Conservation (phyloP, 2,888 invertebrate species). For the Rhamphomyia laevipes region DNA sequence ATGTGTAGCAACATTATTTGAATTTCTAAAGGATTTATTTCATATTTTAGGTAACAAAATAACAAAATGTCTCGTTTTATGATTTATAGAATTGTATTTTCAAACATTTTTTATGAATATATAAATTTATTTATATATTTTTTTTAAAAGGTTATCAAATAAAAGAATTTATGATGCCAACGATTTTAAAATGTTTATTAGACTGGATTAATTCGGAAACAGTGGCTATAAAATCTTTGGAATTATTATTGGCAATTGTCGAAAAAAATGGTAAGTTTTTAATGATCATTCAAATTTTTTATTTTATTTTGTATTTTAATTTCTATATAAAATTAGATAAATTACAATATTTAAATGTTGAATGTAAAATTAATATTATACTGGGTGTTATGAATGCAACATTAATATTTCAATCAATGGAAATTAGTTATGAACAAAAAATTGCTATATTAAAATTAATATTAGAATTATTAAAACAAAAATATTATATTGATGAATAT, state of each 20-base stretch:
- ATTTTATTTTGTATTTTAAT: too few relatives aligned
- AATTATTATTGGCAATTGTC: not conserved
- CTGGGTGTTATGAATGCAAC: too few relatives aligned
- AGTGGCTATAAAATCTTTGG: constrained; percentile 3
- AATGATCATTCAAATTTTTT: too few relatives aligned
- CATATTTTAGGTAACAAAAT: not conserved
- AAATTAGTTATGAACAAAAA: constrained; percentile 2
- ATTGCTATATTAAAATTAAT: constrained; percentile 8
- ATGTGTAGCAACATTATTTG: constrained; percentile 2
- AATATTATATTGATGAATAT: not conserved
- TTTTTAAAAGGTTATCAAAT: not conserved
- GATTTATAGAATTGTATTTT: too few relatives aligned
- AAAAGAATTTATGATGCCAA: not conserved
- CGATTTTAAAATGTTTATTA: constrained; percentile 3
- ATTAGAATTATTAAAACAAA: not conserved
- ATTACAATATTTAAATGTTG: too few relatives aligned
- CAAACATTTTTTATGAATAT: too few relatives aligned
- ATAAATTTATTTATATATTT: not conserved
- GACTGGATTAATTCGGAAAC: constrained; percentile 5
- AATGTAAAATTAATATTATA: too few relatives aligned
- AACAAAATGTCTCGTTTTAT: too few relatives aligned
- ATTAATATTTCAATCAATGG: not conserved
- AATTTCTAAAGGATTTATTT: constrained; percentile 5
- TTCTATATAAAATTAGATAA: too few relatives aligned
- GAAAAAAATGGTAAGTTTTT: not conserved